These are phyloP conservation scores for Pseudopipra pipra DNA, from an alignment of 2,113 vertebrate species.

Conservation along the genomic window DNA sequence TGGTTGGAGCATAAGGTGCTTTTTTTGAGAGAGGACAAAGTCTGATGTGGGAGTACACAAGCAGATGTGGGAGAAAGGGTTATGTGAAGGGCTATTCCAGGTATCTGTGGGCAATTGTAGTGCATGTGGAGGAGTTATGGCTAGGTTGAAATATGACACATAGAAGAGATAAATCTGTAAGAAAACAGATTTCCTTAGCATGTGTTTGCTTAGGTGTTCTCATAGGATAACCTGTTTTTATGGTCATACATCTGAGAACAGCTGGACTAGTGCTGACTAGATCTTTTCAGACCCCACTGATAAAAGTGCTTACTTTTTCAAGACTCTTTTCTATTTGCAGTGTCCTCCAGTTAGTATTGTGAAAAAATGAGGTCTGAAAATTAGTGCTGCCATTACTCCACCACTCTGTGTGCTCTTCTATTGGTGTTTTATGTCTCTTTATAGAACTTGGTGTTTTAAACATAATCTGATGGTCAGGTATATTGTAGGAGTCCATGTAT, in stretches of 20 bases:
- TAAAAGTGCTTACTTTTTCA: neutral
- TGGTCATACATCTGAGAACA: neutral
- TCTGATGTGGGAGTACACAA: neutral
- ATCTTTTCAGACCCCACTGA: neutral
- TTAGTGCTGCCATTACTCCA: neutral
- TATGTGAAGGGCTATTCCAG: neutral
- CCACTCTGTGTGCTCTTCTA: neutral
- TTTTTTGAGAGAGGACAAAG: neutral
- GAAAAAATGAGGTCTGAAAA: neutral
- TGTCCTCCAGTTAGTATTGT: neutral
- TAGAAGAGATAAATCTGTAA: neutral
- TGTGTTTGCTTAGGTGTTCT: neutral
- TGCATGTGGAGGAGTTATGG: neutral
- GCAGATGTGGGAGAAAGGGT: neutral
- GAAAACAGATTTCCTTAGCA: neutral
- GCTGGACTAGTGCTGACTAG: neutral
- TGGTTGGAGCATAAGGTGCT: neutral
- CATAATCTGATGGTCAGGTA: neutral
- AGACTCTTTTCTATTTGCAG: neutral
- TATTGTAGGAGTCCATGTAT: neutral
- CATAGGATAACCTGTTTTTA: neutral
- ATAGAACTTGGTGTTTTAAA: neutral
- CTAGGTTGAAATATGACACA: neutral
- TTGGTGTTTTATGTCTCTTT: neutral
- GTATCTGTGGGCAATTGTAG: neutral